These are phyloP conservation scores for Mesitornis unicolor DNA, from an alignment of 2,113 vertebrate genomes.

Conservation along the genomic window DNA sequence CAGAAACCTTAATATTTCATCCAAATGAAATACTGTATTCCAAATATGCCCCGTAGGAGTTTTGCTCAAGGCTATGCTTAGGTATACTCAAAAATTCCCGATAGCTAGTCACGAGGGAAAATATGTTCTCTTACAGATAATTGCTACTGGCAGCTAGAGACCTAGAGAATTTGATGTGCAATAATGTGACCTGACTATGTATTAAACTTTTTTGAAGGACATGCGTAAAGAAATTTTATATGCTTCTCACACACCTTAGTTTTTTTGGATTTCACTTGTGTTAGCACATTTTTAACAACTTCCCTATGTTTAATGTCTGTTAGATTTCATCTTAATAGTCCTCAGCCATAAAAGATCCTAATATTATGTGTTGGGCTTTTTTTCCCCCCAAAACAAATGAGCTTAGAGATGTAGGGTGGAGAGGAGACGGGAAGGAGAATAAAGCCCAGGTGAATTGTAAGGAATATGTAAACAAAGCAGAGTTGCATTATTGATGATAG, in stretches of 20 bases:
- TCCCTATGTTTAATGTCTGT: conserved; percentile 65
- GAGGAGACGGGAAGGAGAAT: background rate
- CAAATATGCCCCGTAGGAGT: conserved; percentile 77
- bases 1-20: conserved; percentile 73
- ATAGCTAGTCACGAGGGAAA: conserved; percentile 83
- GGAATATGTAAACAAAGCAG: conserved; percentile 62
- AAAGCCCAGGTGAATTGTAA: conserved; percentile 52
- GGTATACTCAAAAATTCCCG: conserved; percentile 80
- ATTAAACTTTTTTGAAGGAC: conserved; percentile 92
- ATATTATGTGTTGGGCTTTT: background rate
- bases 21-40: conserved; percentile 78
- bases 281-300: conserved; percentile 73
- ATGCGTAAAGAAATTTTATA: conserved; percentile 80
- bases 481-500: conserved; percentile 61
- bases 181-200: conserved; percentile 89
- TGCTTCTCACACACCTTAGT: conserved; percentile 68
- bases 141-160: conserved; percentile 91
- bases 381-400: conserved; percentile 21
- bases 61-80: conserved; percentile 86
- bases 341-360: conserved; percentile 39
- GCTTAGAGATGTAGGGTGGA: conserved; percentile 6
- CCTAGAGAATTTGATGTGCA: conserved; percentile 84
- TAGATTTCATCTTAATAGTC: conserved; percentile 65
- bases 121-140: conserved; percentile 92
- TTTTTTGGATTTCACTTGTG: conserved; percentile 30